Evolutionary conservation across 1,140 invertebrate genomes (phyloP).

Genomic region (Trichogramma pretiosum): DNA sequence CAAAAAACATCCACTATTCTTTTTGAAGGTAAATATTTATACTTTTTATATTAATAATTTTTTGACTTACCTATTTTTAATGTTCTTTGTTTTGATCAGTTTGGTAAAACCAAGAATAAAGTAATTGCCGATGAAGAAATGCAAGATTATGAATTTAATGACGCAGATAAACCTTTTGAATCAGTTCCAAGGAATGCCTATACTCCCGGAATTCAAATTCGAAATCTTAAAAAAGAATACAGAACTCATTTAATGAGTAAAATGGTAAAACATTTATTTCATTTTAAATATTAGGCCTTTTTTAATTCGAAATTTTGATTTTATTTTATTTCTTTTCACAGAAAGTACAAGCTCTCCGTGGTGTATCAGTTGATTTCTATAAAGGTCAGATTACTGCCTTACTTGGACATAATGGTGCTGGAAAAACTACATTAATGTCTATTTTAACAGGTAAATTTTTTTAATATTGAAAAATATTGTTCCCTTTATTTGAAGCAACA

Average conservation of each 20-base stretch:
- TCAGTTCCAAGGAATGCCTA: slow-evolving; percentile 22
- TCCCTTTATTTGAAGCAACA: slow-evolving; percentile 30
- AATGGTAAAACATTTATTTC: slow-evolving; percentile 32
- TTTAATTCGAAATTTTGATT: not conserved
- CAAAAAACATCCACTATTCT: slow-evolving; percentile 47
- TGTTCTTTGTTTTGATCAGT: slow-evolving; percentile 20
- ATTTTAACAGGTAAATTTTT: slow-evolving; percentile 52
- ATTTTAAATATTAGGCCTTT: not conserved
- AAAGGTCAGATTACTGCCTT: slow-evolving; percentile 60
- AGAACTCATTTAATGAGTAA: slow-evolving; percentile 27
- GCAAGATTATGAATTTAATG: slow-evolving; percentile 26
- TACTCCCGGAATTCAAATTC: slow-evolving; percentile 38
- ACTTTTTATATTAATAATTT: not conserved
- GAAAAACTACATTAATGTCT: slow-evolving; percentile 73
- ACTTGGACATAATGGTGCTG: slow-evolving; percentile 79
- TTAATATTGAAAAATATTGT: slow-evolving; percentile 27
- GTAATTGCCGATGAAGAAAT: slow-evolving; percentile 26
- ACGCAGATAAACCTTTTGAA: slow-evolving; percentile 34
- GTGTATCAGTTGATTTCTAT: slow-evolving; percentile 55
- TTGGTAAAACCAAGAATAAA: slow-evolving; percentile 32
- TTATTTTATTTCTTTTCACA: slow-evolving; percentile 16
- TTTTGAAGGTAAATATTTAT: slow-evolving; percentile 37
- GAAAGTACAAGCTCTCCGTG: slow-evolving; percentile 36
- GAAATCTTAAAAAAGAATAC: slow-evolving; percentile 38
- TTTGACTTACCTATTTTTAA: not conserved